Evolutionary conservation across 2,888 invertebrate species (phyloP).

Genomic region (Napeogenes inachia): DNA sequence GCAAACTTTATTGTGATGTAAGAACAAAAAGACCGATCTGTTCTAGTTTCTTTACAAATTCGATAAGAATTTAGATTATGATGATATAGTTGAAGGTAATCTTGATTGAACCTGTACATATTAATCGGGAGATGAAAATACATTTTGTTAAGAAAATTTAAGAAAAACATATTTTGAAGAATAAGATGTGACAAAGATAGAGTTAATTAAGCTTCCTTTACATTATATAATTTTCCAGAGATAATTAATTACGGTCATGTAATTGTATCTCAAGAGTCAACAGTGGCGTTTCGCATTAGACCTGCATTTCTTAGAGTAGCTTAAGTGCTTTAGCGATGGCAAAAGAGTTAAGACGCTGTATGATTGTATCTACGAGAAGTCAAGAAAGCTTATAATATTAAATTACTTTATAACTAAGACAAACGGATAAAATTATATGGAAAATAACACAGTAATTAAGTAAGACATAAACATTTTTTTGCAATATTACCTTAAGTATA

Average conservation of each 20-base stretch:
- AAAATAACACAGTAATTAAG: too few species aligned
- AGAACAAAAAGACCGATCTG: background rate
- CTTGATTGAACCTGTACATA: too few species aligned
- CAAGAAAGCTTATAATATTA: background rate
- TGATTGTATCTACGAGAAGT: background rate
- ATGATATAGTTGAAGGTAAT: too few species aligned
- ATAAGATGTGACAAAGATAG: background rate
- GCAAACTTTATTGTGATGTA: constrained; percentile 7
- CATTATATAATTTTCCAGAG: background rate
- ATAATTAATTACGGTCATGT: constrained; percentile 10
- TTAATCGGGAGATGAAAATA: background rate
- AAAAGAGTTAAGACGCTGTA: background rate
- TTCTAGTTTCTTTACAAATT: background rate
- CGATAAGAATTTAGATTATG: too few species aligned
- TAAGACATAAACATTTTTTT: too few species aligned
- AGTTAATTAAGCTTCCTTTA: background rate
- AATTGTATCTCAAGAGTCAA: constrained; percentile 5
- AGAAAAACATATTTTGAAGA: too few species aligned
- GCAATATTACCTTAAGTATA: too few species aligned
- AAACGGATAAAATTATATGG: too few species aligned
- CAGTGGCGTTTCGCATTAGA: constrained; percentile 9
- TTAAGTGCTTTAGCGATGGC: background rate
- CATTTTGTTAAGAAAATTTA: background rate
- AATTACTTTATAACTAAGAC: too few species aligned
- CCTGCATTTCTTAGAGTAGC: background rate